Evolutionary conservation across 2,888 invertebrate species (phyloP).

Genomic region (Leptinotarsa tumamoca): DNA sequence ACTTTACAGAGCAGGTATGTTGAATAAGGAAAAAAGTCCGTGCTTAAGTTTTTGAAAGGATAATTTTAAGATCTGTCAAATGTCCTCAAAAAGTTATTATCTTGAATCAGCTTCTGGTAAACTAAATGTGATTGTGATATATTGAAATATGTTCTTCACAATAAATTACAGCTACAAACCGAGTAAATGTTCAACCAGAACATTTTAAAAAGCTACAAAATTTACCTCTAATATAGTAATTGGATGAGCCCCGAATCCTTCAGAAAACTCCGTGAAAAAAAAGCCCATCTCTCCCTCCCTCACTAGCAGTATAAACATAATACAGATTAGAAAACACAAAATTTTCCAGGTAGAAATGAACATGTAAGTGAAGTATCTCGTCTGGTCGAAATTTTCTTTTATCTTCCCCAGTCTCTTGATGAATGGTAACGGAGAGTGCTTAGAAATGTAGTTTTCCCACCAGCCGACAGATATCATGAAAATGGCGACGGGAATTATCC

Average conservation of each 20-base stretch:
- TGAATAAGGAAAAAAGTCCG: too few relatives aligned
- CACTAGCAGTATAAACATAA: slow-evolving; percentile 79
- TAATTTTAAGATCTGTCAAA: too few relatives aligned
- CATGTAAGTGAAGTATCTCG: slow-evolving; percentile 90
- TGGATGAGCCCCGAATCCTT: slow-evolving; percentile 82
- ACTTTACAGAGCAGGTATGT: too few relatives aligned
- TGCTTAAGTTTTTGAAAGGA: too few relatives aligned
- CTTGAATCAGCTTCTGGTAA: too few relatives aligned
- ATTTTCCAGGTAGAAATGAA: slow-evolving; percentile 95
- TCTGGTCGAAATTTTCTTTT: slow-evolving; percentile 82
- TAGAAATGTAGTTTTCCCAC: slow-evolving; percentile 98
- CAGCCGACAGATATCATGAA: slow-evolving; percentile 88
- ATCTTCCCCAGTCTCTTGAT: slow-evolving; percentile 81
- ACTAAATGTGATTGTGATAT: too few relatives aligned
- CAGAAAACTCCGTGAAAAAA: slow-evolving; percentile 80
- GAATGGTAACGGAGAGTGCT: slow-evolving; percentile 83
- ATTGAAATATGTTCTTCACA: too few relatives aligned
- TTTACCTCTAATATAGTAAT: slow-evolving; percentile 81
- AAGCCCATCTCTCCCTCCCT: slow-evolving; percentile 82
- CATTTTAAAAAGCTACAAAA: neutral
- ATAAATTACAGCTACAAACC: neutral
- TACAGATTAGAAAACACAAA: slow-evolving; percentile 79
- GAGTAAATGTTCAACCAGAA: neutral
- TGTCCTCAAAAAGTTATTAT: too few relatives aligned
- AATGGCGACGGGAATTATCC: slow-evolving; percentile 88